Percentiles rank a stretch among this genome's conserved stretches.
phyloP scores from a whole-genome alignment of 2,113 vertebrate species.

The Heterotilapia buettikoferi region DNA sequence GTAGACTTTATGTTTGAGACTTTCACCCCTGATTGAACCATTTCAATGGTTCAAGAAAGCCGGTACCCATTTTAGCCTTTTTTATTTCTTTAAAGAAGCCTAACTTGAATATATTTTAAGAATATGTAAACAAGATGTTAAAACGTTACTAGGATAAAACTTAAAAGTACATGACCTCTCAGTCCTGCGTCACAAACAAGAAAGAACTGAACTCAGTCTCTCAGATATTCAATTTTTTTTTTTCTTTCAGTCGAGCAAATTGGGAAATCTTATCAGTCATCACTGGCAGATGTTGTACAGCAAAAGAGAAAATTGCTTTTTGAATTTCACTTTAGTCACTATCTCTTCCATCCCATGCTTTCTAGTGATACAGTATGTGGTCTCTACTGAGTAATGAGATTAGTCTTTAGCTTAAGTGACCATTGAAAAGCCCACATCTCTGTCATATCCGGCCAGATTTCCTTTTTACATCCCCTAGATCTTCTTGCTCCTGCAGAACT shows the following conservation, averaged over 20 bases:
- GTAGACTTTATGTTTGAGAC: background rate
- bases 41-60: background rate
- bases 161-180: background rate
- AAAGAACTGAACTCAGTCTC: background rate
- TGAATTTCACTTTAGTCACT: slow-evolving; percentile 43
- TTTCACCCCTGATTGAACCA: background rate
- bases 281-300: slow-evolving; percentile 31
- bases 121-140: background rate
- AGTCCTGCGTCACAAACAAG: background rate
- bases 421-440: slow-evolving; percentile 46
- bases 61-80: background rate
- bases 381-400: slow-evolving; percentile 52
- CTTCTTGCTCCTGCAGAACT: slow-evolving; percentile 31
- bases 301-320: slow-evolving; percentile 47
- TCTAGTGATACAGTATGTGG: slow-evolving; percentile 33
- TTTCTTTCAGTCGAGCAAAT: slow-evolving; percentile 18
- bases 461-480: slow-evolving; percentile 42
- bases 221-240: slow-evolving; percentile 30
- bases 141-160: background rate
- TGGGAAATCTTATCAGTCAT: slow-evolving; percentile 55
- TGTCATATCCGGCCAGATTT: slow-evolving; percentile 55
- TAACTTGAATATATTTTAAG: background rate
- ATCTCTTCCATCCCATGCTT: slow-evolving; percentile 18
- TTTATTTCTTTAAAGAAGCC: background rate
- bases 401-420: slow-evolving; percentile 58